phyloP scores from a whole-genome alignment of 2,797 vertebrate genomes.

The Pseudomugil gertrudae region DNA sequence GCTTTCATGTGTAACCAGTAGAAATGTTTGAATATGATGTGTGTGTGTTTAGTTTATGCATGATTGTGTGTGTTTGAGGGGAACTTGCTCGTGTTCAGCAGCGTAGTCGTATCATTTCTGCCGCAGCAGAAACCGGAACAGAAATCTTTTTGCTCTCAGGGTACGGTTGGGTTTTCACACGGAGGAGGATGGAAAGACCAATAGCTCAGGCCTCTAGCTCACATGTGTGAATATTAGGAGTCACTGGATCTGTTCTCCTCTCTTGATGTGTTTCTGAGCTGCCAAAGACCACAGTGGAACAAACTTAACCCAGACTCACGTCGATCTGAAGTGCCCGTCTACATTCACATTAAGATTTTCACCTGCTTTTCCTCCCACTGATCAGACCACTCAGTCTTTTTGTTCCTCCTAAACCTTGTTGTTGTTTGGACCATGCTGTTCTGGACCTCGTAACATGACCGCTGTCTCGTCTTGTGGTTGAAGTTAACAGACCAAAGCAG shows the following conservation, averaged over 20 bases:
- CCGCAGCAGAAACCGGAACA: slow-evolving; percentile 71
- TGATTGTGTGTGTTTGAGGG: slow-evolving; percentile 25
- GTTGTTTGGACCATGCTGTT: slow-evolving; percentile 26
- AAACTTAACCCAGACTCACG: slow-evolving; percentile 58
- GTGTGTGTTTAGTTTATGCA: slow-evolving; percentile 24
- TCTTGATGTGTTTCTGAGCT: slow-evolving; percentile 89
- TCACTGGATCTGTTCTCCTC: slow-evolving; percentile 91
- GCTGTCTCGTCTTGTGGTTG: neutral
- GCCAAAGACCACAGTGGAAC: slow-evolving; percentile 89
- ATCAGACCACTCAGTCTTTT: slow-evolving; percentile 4
- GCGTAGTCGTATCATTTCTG: slow-evolving; percentile 67
- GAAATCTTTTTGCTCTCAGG: slow-evolving; percentile 81
- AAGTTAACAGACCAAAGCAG: slow-evolving; percentile 44
- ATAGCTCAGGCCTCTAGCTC: slow-evolving; percentile 78
- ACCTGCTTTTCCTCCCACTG: slow-evolving; percentile 3
- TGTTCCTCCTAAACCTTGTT: slow-evolving; percentile 6
- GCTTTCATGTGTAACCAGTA: slow-evolving; percentile 44
- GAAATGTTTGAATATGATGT: slow-evolving; percentile 23
- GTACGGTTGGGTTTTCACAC: slow-evolving; percentile 60
- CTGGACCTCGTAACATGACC: slow-evolving; percentile 21
- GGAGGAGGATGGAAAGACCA: slow-evolving; percentile 52
- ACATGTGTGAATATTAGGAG: slow-evolving; percentile 52
- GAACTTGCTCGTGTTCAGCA: slow-evolving; percentile 23
- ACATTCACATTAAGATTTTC: slow-evolving; percentile 57
- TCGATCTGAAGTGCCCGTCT: slow-evolving; percentile 91